Evolutionary conservation across 2,113 vertebrate genomes (phyloP), one percentile per base, ranked within the genome.

Genomic region (Leucoraja erinaceus): DNA sequence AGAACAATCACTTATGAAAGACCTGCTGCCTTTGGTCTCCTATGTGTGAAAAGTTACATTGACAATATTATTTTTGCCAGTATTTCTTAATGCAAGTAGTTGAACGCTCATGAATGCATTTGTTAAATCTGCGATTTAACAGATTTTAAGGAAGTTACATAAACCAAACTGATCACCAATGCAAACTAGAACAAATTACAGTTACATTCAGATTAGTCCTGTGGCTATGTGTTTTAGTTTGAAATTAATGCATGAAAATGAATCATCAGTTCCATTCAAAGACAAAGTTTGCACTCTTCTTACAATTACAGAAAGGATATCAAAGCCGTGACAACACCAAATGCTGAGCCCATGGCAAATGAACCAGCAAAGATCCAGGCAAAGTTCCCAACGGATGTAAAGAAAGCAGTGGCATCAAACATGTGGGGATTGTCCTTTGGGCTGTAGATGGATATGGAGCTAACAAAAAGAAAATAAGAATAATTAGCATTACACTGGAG

Each of bases 361-460:
- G 97, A 98, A 93, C 96, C 96, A 3, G 95, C 95, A 93, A 98
- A 97, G 94, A 98, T 97, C 1, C 95, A 94, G 25, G 97, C 94
- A 94, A 98, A 98, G 94, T 97, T 97, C 93, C 96, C 96, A 75
- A 96, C 95, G 0, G 96, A 97, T 93, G 96, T 95, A 95, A 98
- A 96, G 94, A 97, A 96, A 4, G 96, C 95, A 0, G 94, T 94
- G 7, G 95, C 95, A 93, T 97, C 94, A 94, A 97, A 97, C 0
- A 92, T 33, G 6, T 96, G 96, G 63, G 95, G 96, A 90, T 97
- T 96, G 93, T 96, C 96, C 94, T 95, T 97, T 93, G 94, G 96
- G 93, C 96, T 97, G 94, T 97, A 98, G 94, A 96, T 96, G 93
- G 96, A 96, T 95, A 98, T 97, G 54, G 97, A 97, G 93, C 97